A percentile compares a stretch with the other conserved stretches of the same genome.
Conservation (phyloP, 1,140 invertebrate genomes). For the Dreissena polymorpha region DNA sequence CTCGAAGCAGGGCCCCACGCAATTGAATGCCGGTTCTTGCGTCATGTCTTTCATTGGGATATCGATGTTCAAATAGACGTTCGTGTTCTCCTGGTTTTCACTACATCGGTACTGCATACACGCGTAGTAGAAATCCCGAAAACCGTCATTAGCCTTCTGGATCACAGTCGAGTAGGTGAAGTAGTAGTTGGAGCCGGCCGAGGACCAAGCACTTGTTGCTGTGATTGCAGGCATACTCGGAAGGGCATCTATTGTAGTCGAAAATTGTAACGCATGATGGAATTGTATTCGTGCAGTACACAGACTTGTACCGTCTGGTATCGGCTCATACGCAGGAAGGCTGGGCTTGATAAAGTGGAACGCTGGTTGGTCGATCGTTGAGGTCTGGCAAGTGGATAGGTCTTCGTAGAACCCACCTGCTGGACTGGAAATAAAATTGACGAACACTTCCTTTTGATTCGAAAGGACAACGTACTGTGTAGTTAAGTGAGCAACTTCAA, state of each 20-base stretch:
- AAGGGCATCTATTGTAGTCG: neutral
- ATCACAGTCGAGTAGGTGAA: too few relatives aligned
- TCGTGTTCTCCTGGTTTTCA: conserved; percentile 6
- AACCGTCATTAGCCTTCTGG: too few relatives aligned
- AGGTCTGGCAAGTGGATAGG: conserved; percentile 1
- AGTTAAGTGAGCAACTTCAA: neutral
- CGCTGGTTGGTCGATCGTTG: neutral
- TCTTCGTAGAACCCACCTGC: conserved; percentile 5
- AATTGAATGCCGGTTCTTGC: neutral
- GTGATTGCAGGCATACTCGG: neutral
- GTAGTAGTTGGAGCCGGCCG: too few relatives aligned
- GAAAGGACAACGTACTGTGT: conserved; percentile 1
- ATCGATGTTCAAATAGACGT: conserved; percentile 5
- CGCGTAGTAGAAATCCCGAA: too few relatives aligned
- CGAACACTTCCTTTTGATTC: conserved; percentile 11
- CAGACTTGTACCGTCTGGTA: too few relatives aligned
- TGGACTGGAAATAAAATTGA: conserved; percentile 3
- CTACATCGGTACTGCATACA: too few relatives aligned
- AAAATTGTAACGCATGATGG: neutral
- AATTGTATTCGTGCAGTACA: conserved; percentile 23
- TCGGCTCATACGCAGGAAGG: too few relatives aligned
- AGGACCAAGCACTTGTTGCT: conserved; percentile 14
- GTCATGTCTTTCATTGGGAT: neutral
- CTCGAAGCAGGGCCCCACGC: neutral
- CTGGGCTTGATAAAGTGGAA: conserved; percentile 27